Percentiles rank a stretch among this genome's conserved stretches.
These are phyloP conservation scores for Stegodyphus mimosarum DNA, from an alignment of 1,140 invertebrate species.

Conservation along the genomic window DNA sequence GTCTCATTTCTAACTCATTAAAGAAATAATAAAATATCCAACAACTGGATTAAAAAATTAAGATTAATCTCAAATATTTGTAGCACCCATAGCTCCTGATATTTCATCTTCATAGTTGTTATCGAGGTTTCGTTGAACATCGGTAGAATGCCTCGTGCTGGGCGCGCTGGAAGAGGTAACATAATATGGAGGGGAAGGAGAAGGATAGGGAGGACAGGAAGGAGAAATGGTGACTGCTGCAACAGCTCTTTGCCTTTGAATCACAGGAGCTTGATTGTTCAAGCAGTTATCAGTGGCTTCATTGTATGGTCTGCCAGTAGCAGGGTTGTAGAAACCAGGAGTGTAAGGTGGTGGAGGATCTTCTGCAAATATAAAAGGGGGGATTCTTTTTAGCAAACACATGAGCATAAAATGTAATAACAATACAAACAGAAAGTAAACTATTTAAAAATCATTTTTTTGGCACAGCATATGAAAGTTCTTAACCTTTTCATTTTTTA, in stretches of 20 bases:
- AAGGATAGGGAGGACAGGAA: constrained; percentile 46
- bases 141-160: constrained; percentile 7
- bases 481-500: too few species aligned
- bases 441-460: background rate
- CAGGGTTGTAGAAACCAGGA: constrained; percentile 61
- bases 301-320: constrained; percentile 56
- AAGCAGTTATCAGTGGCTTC: constrained; percentile 59
- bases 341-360: constrained; percentile 64
- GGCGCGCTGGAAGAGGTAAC: constrained; percentile 10
- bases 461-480: too few species aligned
- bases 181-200: constrained; percentile 35
- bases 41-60: background rate
- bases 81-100: constrained; percentile 62
- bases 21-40: constrained; percentile 22
- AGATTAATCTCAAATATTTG: constrained; percentile 44
- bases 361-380: constrained; percentile 39
- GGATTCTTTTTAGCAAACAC: background rate
- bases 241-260: constrained; percentile 43
- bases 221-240: constrained; percentile 25
- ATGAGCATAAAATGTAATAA: background rate
- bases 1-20: constrained; percentile 17
- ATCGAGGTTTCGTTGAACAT: background rate
- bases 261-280: constrained; percentile 49
- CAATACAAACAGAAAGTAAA: background rate
- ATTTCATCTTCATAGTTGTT: constrained; percentile 62